Evolutionary conservation across 2,888 invertebrate genomes (phyloP).

Genomic region (Cataglyphis livida): DNA sequence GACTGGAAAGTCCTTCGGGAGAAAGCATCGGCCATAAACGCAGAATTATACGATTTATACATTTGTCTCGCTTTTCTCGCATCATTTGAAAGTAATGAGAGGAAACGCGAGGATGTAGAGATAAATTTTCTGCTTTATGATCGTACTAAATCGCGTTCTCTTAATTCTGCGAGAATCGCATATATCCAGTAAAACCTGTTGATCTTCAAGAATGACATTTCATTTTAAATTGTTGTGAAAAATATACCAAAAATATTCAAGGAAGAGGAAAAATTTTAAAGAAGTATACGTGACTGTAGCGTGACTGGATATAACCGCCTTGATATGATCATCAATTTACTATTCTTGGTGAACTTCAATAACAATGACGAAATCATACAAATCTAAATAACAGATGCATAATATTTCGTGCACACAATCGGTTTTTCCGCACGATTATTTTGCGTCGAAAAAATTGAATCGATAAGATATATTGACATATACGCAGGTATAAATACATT

Average conservation of each 20-base stretch:
- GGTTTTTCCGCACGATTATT: background rate
- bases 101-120: background rate
- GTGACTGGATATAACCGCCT: constrained; percentile 3
- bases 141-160: background rate
- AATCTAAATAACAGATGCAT: background rate
- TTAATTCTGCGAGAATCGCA: background rate
- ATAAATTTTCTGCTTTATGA: constrained; percentile 7
- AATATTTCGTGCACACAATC: background rate
- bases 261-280: background rate
- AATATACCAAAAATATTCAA: background rate
- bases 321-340: constrained; percentile 17
- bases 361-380: background rate
- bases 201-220: background rate
- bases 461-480: background rate
- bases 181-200: background rate
- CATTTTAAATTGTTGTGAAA: background rate
- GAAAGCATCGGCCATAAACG: background rate
- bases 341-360: constrained; percentile 1
- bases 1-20: constrained; percentile 37
- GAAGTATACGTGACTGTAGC: constrained; percentile 4
- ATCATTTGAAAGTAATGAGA: constrained; percentile 50
- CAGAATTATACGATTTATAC: constrained; percentile 19
- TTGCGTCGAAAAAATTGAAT: background rate
- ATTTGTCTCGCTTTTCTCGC: background rate
- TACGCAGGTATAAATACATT: background rate